Base-by-base conservation (phyloP, 2,888 invertebrate species). In the Ptychoptera albimana region DNA sequence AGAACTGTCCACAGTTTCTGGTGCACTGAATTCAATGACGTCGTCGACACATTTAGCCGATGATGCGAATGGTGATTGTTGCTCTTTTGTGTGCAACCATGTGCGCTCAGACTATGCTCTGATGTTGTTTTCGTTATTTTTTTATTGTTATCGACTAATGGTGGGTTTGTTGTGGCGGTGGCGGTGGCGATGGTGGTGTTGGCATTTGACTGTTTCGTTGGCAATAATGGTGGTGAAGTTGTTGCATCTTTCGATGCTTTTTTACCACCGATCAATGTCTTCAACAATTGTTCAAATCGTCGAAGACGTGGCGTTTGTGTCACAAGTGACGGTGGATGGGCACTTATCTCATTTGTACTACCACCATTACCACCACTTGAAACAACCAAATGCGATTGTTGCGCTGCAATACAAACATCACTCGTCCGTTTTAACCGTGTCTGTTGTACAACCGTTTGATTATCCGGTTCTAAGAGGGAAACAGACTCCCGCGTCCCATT, bases 1-100 rank as follows among this genome's bases (percentile, higher is more conserved):
- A 57, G 53, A 37, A 64, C 59, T 46, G 62, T 63, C 63, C 63
- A 61, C 42, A 66, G 46, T 52, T 63, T 66, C 47, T 66, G 66
- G 45, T 66, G 64, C 43, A 64, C 60, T 4, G 61, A 56, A 50
- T 64, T 62, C 29, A 65, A 50, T 10, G 65, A 64, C 42, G 60
- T 60, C 48, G 57, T 64, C 34, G 42, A 42, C 34, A 42, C 59
- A 57, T 38, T 45, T 30, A 9, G 62, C 63, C 43, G 66, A 65
- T 32, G 64, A 63, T 14, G 62, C 62, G 39, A 58, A 58, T 2
- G 61, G 61, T 45, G 65, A 60, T 41, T 55, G 58, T 39, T 63
- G 23, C 23, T 23, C 7, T 23, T 23, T 23, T 23, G 23, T 23
- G 23, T 23, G 23, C 23, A 23, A 5, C 23, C 23, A 23, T 23